These are phyloP conservation scores for Limonius californicus DNA, from an alignment of 1,140 invertebrate species.

Conservation along the genomic window DNA sequence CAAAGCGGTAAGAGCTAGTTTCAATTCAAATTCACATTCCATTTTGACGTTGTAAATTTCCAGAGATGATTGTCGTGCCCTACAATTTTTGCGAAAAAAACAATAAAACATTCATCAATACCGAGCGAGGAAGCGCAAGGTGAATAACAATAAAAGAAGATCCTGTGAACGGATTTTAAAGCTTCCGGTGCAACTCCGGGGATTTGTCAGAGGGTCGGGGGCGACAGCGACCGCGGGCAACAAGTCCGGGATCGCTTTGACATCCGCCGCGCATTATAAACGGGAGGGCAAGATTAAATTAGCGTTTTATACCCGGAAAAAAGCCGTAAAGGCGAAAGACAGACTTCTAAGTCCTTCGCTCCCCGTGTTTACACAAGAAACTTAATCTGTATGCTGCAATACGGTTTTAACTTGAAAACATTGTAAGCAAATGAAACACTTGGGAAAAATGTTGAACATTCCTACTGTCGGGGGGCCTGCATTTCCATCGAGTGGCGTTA, in stretches of 20 bases:
- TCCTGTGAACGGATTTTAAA: constrained; percentile 33
- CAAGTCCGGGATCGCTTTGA: constrained; percentile 41
- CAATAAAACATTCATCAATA: background rate
- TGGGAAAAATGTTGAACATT: background rate
- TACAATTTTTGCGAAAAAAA: background rate
- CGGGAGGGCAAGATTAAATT: constrained; percentile 40
- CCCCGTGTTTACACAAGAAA: constrained; percentile 34
- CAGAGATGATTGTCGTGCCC: too few species aligned
- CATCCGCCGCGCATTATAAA: constrained; percentile 41
- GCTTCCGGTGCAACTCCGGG: constrained; percentile 33
- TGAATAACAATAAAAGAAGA: constrained; percentile 23
- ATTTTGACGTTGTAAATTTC: too few species aligned
- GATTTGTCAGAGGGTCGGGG: constrained; percentile 24
- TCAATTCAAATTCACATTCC: too few species aligned
- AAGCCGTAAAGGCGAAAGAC: constrained; percentile 33
- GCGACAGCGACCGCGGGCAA: constrained; percentile 36
- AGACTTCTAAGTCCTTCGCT: constrained; percentile 25
- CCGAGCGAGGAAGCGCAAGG: background rate
- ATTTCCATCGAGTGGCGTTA: background rate
- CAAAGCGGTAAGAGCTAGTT: too few species aligned
- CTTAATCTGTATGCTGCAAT: constrained; percentile 30
- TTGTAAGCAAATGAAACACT: constrained; percentile 14
- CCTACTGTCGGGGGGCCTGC: background rate
- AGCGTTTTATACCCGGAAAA: constrained; percentile 35
- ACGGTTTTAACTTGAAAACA: constrained; percentile 12